Evolutionary conservation across 2,113 vertebrate species (phyloP).

Genomic region (Pholis gunnellus): DNA sequence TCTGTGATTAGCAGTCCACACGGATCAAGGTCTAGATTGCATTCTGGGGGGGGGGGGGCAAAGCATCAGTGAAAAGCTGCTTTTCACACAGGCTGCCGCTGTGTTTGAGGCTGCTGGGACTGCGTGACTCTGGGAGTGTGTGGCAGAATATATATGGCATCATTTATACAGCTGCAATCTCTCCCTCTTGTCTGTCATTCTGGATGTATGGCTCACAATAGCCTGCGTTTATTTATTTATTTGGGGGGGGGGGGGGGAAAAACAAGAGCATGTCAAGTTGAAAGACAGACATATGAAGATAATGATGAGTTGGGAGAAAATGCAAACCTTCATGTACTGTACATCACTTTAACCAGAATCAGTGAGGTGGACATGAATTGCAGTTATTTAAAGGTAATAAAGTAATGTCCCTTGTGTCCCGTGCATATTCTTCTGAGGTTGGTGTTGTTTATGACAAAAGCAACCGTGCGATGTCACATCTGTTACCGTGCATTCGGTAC

Average conservation of each 20-base stretch:
- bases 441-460: background rate
- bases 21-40: slow-evolving; percentile 46
- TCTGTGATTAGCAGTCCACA: slow-evolving; percentile 36
- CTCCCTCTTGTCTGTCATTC: background rate
- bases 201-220: background rate
- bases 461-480: background rate
- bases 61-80: slow-evolving; percentile 62
- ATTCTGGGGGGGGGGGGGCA: slow-evolving; percentile 38
- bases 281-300: background rate
- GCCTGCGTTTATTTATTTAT: background rate
- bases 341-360: background rate
- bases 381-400: background rate
- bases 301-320: background rate
- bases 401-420: background rate
- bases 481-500: slow-evolving; percentile 7
- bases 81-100: slow-evolving; percentile 56
- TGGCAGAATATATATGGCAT: slow-evolving; percentile 41
- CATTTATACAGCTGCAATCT: slow-evolving; percentile 40
- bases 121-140: slow-evolving; percentile 11
- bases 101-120: slow-evolving; percentile 57
- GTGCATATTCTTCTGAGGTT: background rate
- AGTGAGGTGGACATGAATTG: background rate
- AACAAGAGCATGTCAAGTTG: background rate
- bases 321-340: background rate
- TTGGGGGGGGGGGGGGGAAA: background rate